Evolutionary conservation across 2,888 invertebrate species (phyloP).

Genomic region (Cephus sareptanus): DNA sequence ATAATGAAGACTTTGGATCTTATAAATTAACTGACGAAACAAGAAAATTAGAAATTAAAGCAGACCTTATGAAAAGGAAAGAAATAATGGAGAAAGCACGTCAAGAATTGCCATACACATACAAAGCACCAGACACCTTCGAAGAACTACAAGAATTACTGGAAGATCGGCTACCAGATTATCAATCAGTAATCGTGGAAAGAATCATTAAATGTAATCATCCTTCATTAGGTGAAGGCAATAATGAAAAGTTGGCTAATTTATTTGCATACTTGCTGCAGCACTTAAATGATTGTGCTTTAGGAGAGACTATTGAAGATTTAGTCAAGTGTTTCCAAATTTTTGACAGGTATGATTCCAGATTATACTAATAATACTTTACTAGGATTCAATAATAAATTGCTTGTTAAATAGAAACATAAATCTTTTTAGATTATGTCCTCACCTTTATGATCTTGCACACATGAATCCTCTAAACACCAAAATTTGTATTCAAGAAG

Average conservation of each 20-base stretch:
- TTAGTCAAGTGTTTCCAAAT: constrained; percentile 71
- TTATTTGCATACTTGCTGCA: constrained; percentile 83
- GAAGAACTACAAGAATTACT: constrained; percentile 75
- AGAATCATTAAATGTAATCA: constrained; percentile 90
- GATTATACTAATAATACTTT: constrained; percentile 1
- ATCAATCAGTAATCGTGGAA: constrained; percentile 79
- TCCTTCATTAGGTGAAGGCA: constrained; percentile 81
- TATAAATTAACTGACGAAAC: constrained; percentile 21
- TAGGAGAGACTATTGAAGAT: constrained; percentile 56
- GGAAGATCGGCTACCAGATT: constrained; percentile 70
- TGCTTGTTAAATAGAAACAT: constrained; percentile 14
- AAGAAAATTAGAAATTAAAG: constrained; percentile 47
- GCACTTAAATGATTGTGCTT: constrained; percentile 75
- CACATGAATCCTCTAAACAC: constrained; percentile 78
- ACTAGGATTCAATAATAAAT: not conserved
- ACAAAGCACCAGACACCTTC: constrained; percentile 73
- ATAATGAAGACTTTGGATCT: not conserved
- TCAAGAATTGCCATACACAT: constrained; percentile 72
- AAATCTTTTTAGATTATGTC: constrained; percentile 56
- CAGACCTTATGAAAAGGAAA: constrained; percentile 62
- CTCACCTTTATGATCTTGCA: constrained; percentile 74
- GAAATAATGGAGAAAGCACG: constrained; percentile 69
- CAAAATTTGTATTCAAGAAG: constrained; percentile 74
- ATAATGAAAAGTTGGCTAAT: constrained; percentile 80
- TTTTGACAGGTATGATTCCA: constrained; percentile 70